A percentile compares a stretch with the other conserved stretches of the same genome.
Conservation (phyloP, 1,140 invertebrate species). For the Macrobrachium rosenbergii region DNA sequence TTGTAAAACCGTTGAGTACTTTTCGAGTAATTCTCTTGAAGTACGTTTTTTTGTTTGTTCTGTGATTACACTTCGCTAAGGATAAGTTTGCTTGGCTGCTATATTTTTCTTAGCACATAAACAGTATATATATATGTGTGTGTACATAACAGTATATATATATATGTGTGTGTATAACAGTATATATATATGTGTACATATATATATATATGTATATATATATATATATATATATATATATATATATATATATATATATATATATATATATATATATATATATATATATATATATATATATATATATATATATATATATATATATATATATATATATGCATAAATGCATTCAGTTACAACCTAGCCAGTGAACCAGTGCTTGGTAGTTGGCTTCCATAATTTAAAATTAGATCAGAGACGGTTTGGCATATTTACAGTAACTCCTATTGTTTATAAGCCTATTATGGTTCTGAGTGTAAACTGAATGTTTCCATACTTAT, state of each 20-base stretch:
- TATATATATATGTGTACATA: not conserved
- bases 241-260: not conserved
- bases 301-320: not conserved
- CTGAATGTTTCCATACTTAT: too few species aligned
- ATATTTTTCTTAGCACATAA: not conserved
- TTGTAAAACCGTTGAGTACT: too few species aligned
- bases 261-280: not conserved
- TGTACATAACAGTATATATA: not conserved
- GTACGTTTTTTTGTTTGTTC: not conserved
- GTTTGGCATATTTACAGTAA: too few species aligned
- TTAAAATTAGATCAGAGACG: too few species aligned
- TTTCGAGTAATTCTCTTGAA: too few species aligned
- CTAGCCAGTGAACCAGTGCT: too few species aligned
- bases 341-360: not conserved
- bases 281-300: not conserved
- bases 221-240: slow-evolving; percentile 3
- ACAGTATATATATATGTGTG: not conserved
- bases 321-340: not conserved
- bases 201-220: not conserved
- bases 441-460: too few species aligned
- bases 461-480: too few species aligned
- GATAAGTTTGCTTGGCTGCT: too few species aligned
- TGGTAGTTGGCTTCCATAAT: too few species aligned
- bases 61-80: too few species aligned
- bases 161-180: not conserved